Conservation (phyloP, 2,888 invertebrate species). For the Darwinula stevensoni region DNA sequence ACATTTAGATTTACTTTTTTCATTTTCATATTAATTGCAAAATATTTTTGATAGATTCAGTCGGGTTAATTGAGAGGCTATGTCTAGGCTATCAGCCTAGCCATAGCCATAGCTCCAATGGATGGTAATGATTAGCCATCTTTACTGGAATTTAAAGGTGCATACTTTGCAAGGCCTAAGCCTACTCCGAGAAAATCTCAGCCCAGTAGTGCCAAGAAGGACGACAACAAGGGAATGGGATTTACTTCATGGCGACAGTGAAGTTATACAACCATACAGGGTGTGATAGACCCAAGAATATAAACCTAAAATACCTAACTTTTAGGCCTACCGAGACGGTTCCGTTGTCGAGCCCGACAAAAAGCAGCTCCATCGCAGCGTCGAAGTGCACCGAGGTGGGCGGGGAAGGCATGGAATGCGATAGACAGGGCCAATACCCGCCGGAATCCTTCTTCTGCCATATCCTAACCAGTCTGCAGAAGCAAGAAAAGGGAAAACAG, state of each 20-base stretch:
- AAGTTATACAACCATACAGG: constrained; percentile 2
- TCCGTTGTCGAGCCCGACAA: constrained; percentile 88
- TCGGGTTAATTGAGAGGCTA: no score
- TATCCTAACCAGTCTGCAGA: constrained; percentile 60
- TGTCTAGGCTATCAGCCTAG: no score
- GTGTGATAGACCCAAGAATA: constrained; percentile 4
- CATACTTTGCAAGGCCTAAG: no score
- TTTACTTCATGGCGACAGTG: no score
- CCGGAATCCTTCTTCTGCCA: constrained; percentile 93
- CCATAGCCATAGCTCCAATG: no score
- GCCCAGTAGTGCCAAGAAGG: no score
- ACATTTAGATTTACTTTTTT: constrained; percentile 3
- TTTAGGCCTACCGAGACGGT: constrained; percentile 28
- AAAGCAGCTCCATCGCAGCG: constrained; percentile 28
- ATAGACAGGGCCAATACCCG: constrained; percentile 96
- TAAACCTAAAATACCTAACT: constrained; percentile 4
- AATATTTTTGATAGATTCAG: constrained; percentile 3
- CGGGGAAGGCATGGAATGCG: constrained; percentile 27
- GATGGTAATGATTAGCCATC: no score
- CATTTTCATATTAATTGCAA: not conserved
- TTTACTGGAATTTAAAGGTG: no score
- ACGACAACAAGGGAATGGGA: no score
- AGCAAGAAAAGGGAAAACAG: not conserved
- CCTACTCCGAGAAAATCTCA: no score
- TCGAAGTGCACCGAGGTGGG: not conserved